phyloP scores from a whole-genome alignment of 2,888 invertebrate species.

The Isoperla grammatica region DNA sequence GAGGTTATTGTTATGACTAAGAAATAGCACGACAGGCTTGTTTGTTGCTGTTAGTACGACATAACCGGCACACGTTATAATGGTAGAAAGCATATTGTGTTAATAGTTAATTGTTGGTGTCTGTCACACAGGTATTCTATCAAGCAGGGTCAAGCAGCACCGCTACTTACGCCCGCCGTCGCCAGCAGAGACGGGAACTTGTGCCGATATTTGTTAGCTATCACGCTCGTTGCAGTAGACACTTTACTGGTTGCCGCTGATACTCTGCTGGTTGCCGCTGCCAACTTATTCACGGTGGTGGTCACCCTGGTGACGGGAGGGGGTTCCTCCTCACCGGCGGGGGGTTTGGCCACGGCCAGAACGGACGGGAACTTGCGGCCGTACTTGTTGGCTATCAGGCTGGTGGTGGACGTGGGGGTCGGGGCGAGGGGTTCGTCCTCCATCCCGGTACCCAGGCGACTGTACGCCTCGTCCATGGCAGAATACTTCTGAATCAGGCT shows the following conservation, averaged over 20 bases:
- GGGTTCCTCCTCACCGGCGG: conserved; percentile 35
- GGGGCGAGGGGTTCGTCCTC: conserved; percentile 31
- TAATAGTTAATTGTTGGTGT: too few relatives aligned
- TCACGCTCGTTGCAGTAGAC: conserved; percentile 17
- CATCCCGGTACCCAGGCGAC: conserved; percentile 26
- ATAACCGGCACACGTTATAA: too few relatives aligned
- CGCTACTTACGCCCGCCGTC: conserved; percentile 22
- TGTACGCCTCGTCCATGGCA: conserved; percentile 65
- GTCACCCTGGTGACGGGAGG: conserved; percentile 34
- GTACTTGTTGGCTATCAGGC: conserved; percentile 43
- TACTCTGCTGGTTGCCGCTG: conserved; percentile 23
- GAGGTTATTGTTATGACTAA: too few relatives aligned
- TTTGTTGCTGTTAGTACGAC: too few relatives aligned
- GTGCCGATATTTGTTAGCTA: conserved; percentile 27
- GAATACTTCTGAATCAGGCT: conserved; percentile 77
- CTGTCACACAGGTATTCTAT: too few relatives aligned
- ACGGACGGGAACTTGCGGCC: conserved; percentile 28
- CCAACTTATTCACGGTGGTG: conserved; percentile 28
- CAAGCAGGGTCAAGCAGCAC: too few relatives aligned
- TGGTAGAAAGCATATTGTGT: too few relatives aligned
- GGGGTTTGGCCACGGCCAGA: conserved; percentile 40
- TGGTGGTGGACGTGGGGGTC: conserved; percentile 35
- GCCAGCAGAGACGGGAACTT: conserved; percentile 23
- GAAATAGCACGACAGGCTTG: too few relatives aligned
- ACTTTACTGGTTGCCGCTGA: conserved; percentile 5